Base-by-base conservation (phyloP, 2,888 invertebrate genomes). In the Xestia ashworthii region DNA sequence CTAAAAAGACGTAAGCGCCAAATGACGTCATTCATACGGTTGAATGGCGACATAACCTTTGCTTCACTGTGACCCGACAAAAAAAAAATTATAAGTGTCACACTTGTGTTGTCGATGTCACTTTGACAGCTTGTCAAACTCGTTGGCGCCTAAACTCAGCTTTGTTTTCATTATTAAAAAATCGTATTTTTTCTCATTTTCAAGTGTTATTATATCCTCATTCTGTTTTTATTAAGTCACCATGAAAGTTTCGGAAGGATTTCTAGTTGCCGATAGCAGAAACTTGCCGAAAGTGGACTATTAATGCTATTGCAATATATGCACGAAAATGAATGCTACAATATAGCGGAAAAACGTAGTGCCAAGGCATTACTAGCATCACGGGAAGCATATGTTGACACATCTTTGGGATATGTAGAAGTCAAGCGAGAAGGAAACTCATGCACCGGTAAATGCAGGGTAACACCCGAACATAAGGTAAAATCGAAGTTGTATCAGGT, bases 391-490 rank as follows among this genome's bases (percentile, higher is more conserved):
- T 80, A 76, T 48, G 70, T 76, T 32, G 80, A 80, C 46, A 71
- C 70, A 46, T 73, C 80, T 44, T 66, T 80, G 25, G 75, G 75
- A 53, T 81, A 73, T 66, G 70, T 81, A 25, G 74, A 78, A 65
- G 66, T 81, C 38, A 72, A 73, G 55, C 62, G 72, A n/a, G 76
- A 72, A n/a, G 53, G 53, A 22, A 68, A 72, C 25, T 25, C 32
- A n/a, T 72, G 72, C 62, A 78, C 55, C 48, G 70, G 76, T n/a
- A 75, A 81, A 64, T 72, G 78, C 50, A 76, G 66, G 25, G 71
- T 82, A 50, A 76, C 71, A 55, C 81, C 71, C 4, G 81, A 82
- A 65, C 74, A 78, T 68, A 82, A 74, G 66, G 62, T 76, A 5
- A 62, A 48, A 71, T 67, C 68, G 3, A 72, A 68, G 44, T 71